These are phyloP conservation scores for Epiblema foenella DNA, from an alignment of 2,888 invertebrate species.

Conservation along the genomic window DNA sequence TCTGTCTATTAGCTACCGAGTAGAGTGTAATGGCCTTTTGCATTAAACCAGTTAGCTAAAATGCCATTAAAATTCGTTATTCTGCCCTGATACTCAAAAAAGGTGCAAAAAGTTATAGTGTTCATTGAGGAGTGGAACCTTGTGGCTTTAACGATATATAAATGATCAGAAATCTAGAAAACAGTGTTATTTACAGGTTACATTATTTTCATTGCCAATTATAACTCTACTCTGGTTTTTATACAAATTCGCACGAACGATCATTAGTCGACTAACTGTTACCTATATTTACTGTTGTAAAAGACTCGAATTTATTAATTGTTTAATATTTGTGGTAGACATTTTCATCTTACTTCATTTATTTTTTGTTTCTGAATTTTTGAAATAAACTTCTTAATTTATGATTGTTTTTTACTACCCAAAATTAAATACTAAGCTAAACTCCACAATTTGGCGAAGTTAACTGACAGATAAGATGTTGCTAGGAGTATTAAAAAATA, in stretches of 20 bases:
- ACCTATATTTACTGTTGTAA: slow-evolving; percentile 12
- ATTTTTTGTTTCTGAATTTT: slow-evolving; percentile 54
- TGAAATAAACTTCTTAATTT: slow-evolving; percentile 65
- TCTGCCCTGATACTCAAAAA: too few relatives aligned
- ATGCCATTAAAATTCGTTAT: too few relatives aligned
- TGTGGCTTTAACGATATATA: too few relatives aligned
- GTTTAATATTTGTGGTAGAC: slow-evolving; percentile 34
- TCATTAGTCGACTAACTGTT: not conserved
- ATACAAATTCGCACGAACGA: not conserved
- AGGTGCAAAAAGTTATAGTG: too few relatives aligned
- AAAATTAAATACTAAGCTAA: not conserved
- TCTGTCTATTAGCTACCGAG: not conserved
- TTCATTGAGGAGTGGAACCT: too few relatives aligned
- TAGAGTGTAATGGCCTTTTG: too few relatives aligned
- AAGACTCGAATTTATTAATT: slow-evolving; percentile 24
- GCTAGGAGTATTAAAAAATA: too few relatives aligned
- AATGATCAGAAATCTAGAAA: too few relatives aligned
- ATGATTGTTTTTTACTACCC: slow-evolving; percentile 47
- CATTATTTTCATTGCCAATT: not conserved
- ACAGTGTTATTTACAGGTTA: too few relatives aligned
- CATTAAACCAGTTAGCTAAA: too few relatives aligned
- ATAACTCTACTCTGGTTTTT: not conserved
- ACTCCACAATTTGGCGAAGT: too few relatives aligned
- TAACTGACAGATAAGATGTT: too few relatives aligned
- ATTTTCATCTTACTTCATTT: slow-evolving; percentile 49